These are phyloP conservation scores for Ophioderma brevispina DNA, from an alignment of 35 echinoderm and acorn worm genomes.

Conservation along the genomic window DNA sequence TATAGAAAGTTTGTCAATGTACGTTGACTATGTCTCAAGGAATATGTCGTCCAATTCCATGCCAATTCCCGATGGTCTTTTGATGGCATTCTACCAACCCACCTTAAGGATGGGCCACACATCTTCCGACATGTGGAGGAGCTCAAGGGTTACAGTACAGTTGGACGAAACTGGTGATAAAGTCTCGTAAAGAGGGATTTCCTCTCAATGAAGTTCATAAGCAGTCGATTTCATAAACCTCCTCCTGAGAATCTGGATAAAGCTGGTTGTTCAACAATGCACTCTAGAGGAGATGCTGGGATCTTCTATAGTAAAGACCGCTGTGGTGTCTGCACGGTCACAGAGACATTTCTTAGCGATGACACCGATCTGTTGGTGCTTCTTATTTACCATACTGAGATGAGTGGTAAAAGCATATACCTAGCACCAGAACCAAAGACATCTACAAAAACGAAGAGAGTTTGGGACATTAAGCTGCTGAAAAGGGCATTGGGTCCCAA, in stretches of 20 bases:
- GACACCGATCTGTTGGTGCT: slow-evolving; percentile 30
- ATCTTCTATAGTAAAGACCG: slow-evolving; percentile 37
- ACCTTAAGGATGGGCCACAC: slow-evolving; percentile 48
- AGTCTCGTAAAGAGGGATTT: slow-evolving; percentile 55
- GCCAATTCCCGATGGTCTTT: slow-evolving; percentile 34
- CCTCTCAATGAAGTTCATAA: slow-evolving; percentile 45
- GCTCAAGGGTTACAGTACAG: slow-evolving; percentile 22
- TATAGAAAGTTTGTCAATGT: slow-evolving; percentile 38
- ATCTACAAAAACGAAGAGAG: slow-evolving; percentile 3
- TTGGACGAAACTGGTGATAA: slow-evolving; percentile 29
- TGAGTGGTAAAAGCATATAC: not conserved
- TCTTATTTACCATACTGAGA: slow-evolving; percentile 11
- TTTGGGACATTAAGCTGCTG: slow-evolving; percentile 18
- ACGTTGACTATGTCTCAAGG: not conserved
- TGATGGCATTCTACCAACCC: slow-evolving; percentile 55
- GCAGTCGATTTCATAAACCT: slow-evolving; percentile 50
- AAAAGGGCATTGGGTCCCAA: slow-evolving; percentile 5
- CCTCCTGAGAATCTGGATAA: not conserved
- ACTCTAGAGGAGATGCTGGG: slow-evolving; percentile 21
- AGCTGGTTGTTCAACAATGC: not conserved
- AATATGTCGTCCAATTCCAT: no score
- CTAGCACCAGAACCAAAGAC: not conserved
- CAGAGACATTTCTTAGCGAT: slow-evolving; percentile 13
- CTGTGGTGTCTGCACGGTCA: not conserved
- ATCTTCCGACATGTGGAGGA: slow-evolving; percentile 3